phyloP scores from a whole-genome alignment of 2,113 vertebrate species.

The Symphodus melops region DNA sequence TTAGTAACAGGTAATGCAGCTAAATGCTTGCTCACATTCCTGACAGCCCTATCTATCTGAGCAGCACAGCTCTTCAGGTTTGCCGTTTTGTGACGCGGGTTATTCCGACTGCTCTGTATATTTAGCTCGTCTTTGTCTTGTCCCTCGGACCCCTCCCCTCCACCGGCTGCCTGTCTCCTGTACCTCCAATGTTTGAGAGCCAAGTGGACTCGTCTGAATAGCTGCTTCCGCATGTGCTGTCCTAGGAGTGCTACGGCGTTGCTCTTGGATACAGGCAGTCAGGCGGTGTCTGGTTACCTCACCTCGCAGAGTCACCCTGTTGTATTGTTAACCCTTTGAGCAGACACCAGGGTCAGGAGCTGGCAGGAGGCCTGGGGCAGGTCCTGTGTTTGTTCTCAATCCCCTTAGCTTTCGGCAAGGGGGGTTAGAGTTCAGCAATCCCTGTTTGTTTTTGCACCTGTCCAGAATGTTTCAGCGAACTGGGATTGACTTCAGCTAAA shows the following conservation, averaged over 20 bases:
- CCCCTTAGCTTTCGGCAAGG: conserved; percentile 47
- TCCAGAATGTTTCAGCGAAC: conserved; percentile 29
- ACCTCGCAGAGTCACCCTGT: conserved; percentile 74
- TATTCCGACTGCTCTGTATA: conserved; percentile 36
- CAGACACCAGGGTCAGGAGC: conserved; percentile 54
- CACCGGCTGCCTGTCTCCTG: conserved; percentile 13
- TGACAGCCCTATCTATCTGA: background rate
- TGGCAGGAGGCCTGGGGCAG: conserved; percentile 27
- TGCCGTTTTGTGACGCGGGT: conserved; percentile 40
- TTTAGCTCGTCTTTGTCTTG: conserved; percentile 60
- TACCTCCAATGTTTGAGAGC: conserved; percentile 54
- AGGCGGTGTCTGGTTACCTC: conserved; percentile 82
- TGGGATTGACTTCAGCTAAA: conserved; percentile 19
- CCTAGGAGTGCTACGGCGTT: conserved; percentile 61
- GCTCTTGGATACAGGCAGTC: conserved; percentile 74
- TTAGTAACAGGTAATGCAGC: too few relatives aligned
- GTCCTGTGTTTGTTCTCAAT: conserved; percentile 62
- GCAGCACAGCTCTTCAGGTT: conserved; percentile 39
- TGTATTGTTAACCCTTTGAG: conserved; percentile 74
- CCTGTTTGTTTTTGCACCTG: conserved; percentile 73
- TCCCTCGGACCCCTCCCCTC: conserved; percentile 37
- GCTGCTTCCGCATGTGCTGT: conserved; percentile 60
- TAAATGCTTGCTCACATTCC: conserved; percentile 3
- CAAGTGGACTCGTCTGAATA: conserved; percentile 60
- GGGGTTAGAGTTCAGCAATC: conserved; percentile 39